Conservation (phyloP, 2,113 vertebrate genomes). For the Salminus brasiliensis region DNA sequence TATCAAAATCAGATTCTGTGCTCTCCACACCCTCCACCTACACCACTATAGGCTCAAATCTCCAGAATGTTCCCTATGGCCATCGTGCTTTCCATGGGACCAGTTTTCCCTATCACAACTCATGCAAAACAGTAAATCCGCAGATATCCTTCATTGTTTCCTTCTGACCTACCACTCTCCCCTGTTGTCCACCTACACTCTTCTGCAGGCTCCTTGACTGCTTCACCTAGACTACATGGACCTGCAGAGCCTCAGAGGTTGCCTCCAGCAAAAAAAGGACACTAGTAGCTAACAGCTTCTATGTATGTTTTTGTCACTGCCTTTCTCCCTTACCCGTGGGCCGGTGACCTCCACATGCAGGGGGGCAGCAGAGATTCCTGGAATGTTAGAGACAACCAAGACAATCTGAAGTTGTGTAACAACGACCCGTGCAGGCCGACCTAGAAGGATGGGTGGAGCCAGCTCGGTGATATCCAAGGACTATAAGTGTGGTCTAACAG, state of each 20-base stretch:
- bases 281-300: neutral
- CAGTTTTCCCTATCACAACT: neutral
- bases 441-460: slow-evolving; percentile 50
- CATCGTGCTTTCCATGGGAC: slow-evolving; percentile 39
- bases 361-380: slow-evolving; percentile 55
- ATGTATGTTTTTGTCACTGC: neutral
- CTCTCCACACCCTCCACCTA: slow-evolving; percentile 23
- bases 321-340: slow-evolving; percentile 10
- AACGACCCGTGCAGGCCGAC: neutral
- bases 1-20: slow-evolving; percentile 26
- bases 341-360: slow-evolving; percentile 27
- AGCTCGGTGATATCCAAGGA: slow-evolving; percentile 58
- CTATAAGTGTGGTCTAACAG: slow-evolving; percentile 55
- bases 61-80: slow-evolving; percentile 19
- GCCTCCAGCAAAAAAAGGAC: neutral
- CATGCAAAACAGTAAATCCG: slow-evolving; percentile 52
- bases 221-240: neutral
- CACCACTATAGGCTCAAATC: slow-evolving; percentile 7
- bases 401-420: slow-evolving; percentile 50
- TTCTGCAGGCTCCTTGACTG: neutral
- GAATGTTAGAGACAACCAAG: slow-evolving; percentile 57
- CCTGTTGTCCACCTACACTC: neutral
- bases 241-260: neutral
- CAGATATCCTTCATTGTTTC: slow-evolving; percentile 23
- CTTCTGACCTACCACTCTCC: slow-evolving; percentile 17